A percentile compares a stretch with the other conserved stretches of the same genome.
These are phyloP conservation scores for Gryllus longicercus DNA, from an alignment of 2,888 invertebrate species.

Conservation along the genomic window DNA sequence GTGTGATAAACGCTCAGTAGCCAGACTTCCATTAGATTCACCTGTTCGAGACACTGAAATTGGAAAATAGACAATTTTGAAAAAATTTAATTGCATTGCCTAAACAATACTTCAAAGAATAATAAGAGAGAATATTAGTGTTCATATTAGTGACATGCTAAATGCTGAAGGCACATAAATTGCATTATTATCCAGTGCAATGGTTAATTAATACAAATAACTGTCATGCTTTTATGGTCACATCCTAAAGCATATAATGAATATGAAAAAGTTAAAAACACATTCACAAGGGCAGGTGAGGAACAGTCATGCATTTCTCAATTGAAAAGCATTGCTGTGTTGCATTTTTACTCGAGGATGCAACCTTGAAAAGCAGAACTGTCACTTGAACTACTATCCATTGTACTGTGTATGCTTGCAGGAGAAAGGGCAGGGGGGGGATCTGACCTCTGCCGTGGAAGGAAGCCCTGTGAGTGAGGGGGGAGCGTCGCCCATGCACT, in stretches of 20 bases:
- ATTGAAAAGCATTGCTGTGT: no score
- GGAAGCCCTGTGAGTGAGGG: conserved; percentile 56
- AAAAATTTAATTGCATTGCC: not conserved
- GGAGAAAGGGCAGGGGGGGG: not conserved
- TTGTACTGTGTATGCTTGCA: not conserved
- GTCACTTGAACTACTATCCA: conserved; percentile 2
- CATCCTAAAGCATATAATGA: no score
- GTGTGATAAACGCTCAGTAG: conserved; percentile 60
- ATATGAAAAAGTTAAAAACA: no score
- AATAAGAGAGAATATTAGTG: not conserved
- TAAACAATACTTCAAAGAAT: not conserved
- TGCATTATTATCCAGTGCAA: not conserved
- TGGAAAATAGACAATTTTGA: not conserved
- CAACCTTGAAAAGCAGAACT: not conserved
- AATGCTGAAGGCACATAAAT: conserved; percentile 2
- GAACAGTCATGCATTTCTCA: no score
- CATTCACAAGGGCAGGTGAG: no score
- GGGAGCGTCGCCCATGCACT: conserved; percentile 42
- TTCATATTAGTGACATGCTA: not conserved
- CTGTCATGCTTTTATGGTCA: no score
- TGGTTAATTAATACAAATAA: no score
- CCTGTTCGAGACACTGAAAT: conserved; percentile 42
- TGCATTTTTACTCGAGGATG: no score
- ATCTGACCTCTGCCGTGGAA: conserved; percentile 61
- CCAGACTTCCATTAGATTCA: conserved; percentile 58